Base-by-base conservation (phyloP, 2,797 vertebrate species). In the Poliocrania exsul region DNA sequence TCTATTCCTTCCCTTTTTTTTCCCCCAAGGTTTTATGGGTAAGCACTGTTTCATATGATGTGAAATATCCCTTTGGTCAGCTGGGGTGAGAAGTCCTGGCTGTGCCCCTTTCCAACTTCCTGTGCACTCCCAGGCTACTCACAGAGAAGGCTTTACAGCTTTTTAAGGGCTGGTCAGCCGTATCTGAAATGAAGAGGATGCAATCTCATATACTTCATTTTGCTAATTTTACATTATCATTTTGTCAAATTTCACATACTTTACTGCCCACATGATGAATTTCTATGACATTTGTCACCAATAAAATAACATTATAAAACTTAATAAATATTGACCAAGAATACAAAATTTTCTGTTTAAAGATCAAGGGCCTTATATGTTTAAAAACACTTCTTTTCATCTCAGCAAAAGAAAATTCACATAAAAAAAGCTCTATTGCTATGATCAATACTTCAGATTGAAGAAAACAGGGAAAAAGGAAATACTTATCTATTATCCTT, bases 21-120 rank as follows among this genome's bases (percentile, higher is more conserved):
- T 1, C 0, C 0, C 11, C 5, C 2, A 5, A 49, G 37, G 11
- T 58, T 84, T 51, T 42, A 47, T 7, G 54, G 49, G 26, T 87
- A 38, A 84, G 53, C 23, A 62, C 1, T 4, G 13, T 1, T 2
- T 19, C 16, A 8, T 31, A 20, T 2, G 10, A 11, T 37, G 6
- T 40, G 5, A 16, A 3, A 2, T 40, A n/a, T 13, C 51, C 2
- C 2, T 47, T 47, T 38, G 21, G 28, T 24, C 47, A 77, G 23
- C 1, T 73, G 60, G 28, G 18, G 18, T 51, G 40, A 57, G 42
- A 46, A 78, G 31, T 38, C 25, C 9, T 11, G 53, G 49, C 23
- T 60, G n/a, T 54, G 14, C 2, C 18, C 10, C 21, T 4, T 35
- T 21, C 25, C 33, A 60, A 17, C 10, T 24, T 64, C 49, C 62